These are phyloP conservation scores for Anolis carolinensis DNA, from an alignment of 2,113 vertebrate genomes.

Conservation along the genomic window DNA sequence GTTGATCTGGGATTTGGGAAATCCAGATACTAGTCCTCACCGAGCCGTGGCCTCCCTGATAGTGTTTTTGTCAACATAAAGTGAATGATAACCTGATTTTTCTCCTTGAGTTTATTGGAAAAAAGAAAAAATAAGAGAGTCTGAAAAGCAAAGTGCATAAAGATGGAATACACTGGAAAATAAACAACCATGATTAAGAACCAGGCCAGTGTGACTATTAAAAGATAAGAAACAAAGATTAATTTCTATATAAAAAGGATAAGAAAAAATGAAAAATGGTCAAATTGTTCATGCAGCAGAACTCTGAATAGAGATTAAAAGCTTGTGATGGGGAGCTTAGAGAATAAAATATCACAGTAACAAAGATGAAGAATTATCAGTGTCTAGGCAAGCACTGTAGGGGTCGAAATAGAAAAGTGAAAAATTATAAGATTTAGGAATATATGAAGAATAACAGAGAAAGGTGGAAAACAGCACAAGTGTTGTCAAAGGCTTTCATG, in stretches of 20 bases:
- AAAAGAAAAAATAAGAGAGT: no score
- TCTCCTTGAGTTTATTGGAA: no score
- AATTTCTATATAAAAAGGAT: neutral
- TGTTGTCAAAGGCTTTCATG: no score
- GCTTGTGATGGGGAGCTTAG: neutral
- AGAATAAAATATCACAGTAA: slow-evolving; percentile 10
- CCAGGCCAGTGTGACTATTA: neutral
- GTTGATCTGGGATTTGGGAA: no score
- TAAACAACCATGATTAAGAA: neutral
- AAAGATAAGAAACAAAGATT: neutral
- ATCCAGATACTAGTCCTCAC: no score
- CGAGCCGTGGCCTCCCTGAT: no score
- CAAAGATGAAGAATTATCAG: neutral
- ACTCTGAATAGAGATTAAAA: neutral
- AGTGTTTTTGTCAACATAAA: no score
- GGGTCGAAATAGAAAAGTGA: neutral
- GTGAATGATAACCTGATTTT: no score
- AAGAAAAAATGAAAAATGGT: neutral
- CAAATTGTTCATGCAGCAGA: neutral
- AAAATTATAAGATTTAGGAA: neutral
- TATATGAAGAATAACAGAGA: neutral
- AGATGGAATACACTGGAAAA: neutral
- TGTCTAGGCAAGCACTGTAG: neutral
- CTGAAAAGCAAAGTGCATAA: neutral
- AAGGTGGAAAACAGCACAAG: neutral